Conservation (phyloP, 1,140 invertebrate species). For the Cotesia vestalis region DNA sequence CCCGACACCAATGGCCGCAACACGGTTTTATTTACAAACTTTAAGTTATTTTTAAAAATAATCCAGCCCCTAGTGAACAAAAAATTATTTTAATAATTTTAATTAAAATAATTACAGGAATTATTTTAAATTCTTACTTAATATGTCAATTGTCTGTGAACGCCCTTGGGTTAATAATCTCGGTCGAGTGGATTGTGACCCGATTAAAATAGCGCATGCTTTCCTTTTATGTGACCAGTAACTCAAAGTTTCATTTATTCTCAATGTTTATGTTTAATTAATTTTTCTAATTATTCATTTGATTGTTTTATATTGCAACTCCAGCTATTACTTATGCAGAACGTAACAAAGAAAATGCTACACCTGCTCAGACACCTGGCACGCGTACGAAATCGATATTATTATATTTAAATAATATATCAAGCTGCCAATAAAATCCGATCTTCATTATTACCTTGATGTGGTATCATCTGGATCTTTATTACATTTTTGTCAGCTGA, state of each 20-base stretch:
- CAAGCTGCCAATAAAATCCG: not conserved
- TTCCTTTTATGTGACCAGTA: not conserved
- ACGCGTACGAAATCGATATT: constrained; percentile 18
- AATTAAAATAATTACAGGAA: no score
- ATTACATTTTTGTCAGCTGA: no score
- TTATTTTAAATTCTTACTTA: no score
- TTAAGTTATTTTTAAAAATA: no score
- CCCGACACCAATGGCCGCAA: constrained; percentile 22
- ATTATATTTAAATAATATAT: constrained; percentile 30
- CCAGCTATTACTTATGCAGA: not conserved
- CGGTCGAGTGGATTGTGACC: constrained; percentile 16
- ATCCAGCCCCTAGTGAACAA: no score
- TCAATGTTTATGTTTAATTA: no score
- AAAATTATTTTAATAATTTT: no score
- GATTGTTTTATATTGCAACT: no score
- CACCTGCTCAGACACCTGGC: constrained; percentile 19
- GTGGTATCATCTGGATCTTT: no score
- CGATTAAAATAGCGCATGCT: constrained; percentile 17
- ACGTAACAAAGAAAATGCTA: not conserved
- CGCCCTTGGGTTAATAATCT: not conserved
- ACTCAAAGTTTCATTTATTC: not conserved
- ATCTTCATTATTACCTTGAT: no score
- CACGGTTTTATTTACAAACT: not conserved
- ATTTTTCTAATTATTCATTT: no score
- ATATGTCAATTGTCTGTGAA: not conserved